Evolutionary conservation across 2,113 vertebrate genomes (phyloP), one percentile per base, ranked within the genome.

Genomic region (Paralichthys olivaceus): DNA sequence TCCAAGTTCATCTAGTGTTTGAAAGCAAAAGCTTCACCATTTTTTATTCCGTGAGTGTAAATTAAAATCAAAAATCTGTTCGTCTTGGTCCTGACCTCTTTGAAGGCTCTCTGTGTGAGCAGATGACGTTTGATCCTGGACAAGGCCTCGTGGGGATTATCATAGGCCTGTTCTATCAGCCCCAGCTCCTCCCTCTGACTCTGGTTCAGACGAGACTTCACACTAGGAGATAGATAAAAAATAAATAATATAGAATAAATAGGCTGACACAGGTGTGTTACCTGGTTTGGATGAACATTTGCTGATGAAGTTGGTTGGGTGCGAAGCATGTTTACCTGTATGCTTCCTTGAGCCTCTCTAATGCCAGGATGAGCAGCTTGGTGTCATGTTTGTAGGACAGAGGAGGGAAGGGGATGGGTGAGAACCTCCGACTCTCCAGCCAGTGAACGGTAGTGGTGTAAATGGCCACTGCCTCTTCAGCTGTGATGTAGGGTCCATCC

Each of bases 371-470:
- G 55, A 99, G 96, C 89, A 99, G 90, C 67, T 99, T 99, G 90
- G 98, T 99, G 89, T 99, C 98, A 1, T 99, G 98, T 74, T 99
- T 99, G 92, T 99, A 99, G 55, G 98, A 99, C 23, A 95, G 89
- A 1, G 98, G 98, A 0, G 98, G 98, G 86, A 99, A 99, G 0
- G 98, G 98, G 69, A 99, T 99, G 19, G 98, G 98, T 0, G 98
- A 99, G 91, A 99, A 99, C 0, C 98, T 94, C 4, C 98, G 95
- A 91, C 98, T 99, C 92, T 99, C 98, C 93, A 99, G 88, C 98
- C 98, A 99, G 85, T 99, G 98, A 84, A 99, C 98, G 0, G 98
- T 99, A 87, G 98, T 99, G 73, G 98, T 99, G 87, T 99, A 99
- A 84, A 99, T 98, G n/a, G 98, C 98, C 29, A 99, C 98, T 0